These are phyloP conservation scores for Etheostoma perlongum DNA, from an alignment of 2,797 vertebrate genomes.

Conservation along the genomic window DNA sequence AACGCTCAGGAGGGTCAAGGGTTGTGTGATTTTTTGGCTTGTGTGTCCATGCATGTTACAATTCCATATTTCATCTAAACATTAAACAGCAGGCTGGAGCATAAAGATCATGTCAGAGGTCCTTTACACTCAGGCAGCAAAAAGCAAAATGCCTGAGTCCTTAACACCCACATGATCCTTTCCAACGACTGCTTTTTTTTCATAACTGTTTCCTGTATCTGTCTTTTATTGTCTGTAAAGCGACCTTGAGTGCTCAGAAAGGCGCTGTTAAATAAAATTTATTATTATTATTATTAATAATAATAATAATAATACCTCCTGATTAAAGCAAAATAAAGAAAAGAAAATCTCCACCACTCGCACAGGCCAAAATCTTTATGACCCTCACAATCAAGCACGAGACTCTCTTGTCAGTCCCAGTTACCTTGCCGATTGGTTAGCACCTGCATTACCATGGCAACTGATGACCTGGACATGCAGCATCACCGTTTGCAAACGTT, in stretches of 20 bases:
- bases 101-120: constrained; percentile 7
- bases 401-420: constrained; percentile 18
- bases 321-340: constrained; percentile 1
- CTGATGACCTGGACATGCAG: constrained; percentile 24
- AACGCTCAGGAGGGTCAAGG: background rate
- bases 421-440: constrained; percentile 14
- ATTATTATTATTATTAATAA: too few species aligned
- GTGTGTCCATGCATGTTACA: background rate
- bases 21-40: background rate
- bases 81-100: background rate
- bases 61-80: background rate
- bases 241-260: too few species aligned
- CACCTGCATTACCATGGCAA: constrained; percentile 55
- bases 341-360: constrained; percentile 22
- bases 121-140: constrained; percentile 13
- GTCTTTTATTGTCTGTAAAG: too few species aligned
- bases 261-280: too few species aligned
- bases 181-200: background rate
- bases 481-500: background rate
- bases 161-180: constrained; percentile 21
- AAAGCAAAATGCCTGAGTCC: background rate
- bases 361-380: constrained; percentile 5
- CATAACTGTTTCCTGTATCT: too few species aligned
- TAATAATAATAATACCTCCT: background rate
- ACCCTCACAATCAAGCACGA: constrained; percentile 30